Evolutionary conservation across 2,797 vertebrate genomes (phyloP), one percentile per base, ranked within the genome.

Genomic region (Clamator glandarius): DNA sequence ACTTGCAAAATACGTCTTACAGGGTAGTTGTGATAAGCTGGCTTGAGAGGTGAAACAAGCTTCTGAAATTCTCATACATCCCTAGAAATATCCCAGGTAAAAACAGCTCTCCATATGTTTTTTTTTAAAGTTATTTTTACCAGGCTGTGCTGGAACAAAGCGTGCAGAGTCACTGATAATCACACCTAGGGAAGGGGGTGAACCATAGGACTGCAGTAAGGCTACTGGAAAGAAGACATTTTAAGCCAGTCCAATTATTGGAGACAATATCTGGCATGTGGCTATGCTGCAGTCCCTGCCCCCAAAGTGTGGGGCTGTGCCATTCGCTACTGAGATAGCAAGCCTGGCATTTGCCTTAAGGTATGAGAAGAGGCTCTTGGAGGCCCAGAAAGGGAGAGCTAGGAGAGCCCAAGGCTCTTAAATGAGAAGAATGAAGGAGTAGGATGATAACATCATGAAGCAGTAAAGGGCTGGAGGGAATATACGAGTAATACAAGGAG

Each of bases 271-370:
- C 51, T 88, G 76, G 23, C 36, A 15, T 54, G 54, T 55, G 74
- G 42, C 25, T 89, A 20, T 46, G 6, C n/a, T 88, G 82, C 57
- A 93, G 36, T 58, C 44, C 54, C 63, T 94, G 51, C 20, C 52
- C 76, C 42, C 64, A 41, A 26, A 90, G 28, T 44, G 33, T 19
- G 12, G 24, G 80, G 52, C 76, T 83, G 5, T 87, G 82, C 79
- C 72, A 62, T 42, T 83, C 46, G 57, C 31, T 80, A 29, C 66
- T 81, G 48, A 84, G 31, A 46, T 3, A 83, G 61, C 68, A 63
- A 87, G 68, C 72, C 41, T 94, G 91, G 78, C 75, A 57, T 91
- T 92, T 89, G 84, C 75, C 84, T 85, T 73, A 52, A 80, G 79
- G 44, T 63, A 36, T 41, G 39, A 74, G 72, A 79, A 83, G 21